Base-by-base conservation (phyloP, 2,888 invertebrate genomes). In the Dyspetes luteomarginatus region DNA sequence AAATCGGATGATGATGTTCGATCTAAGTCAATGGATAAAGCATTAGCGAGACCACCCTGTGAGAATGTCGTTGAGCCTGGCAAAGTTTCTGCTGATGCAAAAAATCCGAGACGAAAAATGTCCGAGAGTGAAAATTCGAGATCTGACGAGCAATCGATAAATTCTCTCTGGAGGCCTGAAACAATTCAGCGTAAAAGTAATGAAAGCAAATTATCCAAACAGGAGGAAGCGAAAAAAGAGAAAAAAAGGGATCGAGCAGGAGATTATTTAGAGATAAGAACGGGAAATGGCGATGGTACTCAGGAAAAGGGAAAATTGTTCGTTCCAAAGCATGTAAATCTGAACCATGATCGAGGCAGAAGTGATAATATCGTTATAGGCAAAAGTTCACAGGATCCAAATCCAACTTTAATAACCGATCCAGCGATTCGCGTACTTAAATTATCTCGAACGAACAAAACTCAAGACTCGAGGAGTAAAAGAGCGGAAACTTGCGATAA, bases 331-430 rank as follows among this genome's bases (percentile, higher is more conserved):
- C 74, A 79, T 15, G 71, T 78, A 22, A n/a, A n/a, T n/a, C 30
- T 83, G 9, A 83, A 83, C 41, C 68, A 58, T 0, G 65, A 83
- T 65, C 45, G 73, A 0, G 30, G 17, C 12, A 48, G 9, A 4
- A 58, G 36, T 1, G 65, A 80, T 50, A 81, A 84, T 71, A 79
- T 62, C n/a, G 50, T 67, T 0, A 71, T 78, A 12, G 78, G 75
- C 4, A 82, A 60, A 24, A 78, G 30, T 4, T 64, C 82, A 17
- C 73, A 45, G 9, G 85, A 85, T 77, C 82, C 85, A 12, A 85
- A 83, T 78, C 82, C 83, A 30, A 55, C 79, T 26, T 45, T 83
- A 22, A 84, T 84, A 64, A 82, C 83, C 22, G 81, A 76, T 22
- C 85, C 82, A 28, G 82, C 58, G 48, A 84, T 85, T 62, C 81